Evolutionary conservation across 1,140 invertebrate genomes (phyloP), one percentile per base, ranked within the genome.

Genomic region (Drosophila nannoptera): DNA sequence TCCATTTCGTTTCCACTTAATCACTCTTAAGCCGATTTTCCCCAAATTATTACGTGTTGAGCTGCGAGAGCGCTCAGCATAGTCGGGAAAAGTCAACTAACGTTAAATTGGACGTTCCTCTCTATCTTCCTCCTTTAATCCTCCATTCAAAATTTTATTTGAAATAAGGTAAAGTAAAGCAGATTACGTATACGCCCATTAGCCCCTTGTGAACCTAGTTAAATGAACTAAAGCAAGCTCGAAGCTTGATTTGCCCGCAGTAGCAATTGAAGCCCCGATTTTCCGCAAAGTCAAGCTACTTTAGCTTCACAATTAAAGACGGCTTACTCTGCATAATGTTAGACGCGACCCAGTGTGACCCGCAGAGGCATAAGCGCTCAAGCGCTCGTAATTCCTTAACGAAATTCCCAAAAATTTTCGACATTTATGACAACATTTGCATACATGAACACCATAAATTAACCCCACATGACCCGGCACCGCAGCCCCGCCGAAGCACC

Each of bases 351-450:
- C 16, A n/a, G n/a, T n/a, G n/a, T n/a, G 7, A 14, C 36, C 43
- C 40, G 45, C 56, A 33, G n/a, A 42, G 9, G 5, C 14, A 32
- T 8, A n/a, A 32, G 29, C 11, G 22, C 58, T 65, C 64, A 63
- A 69, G 63, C 35, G 52, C 55, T 61, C 73, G 64, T 80, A 80
- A 74, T 74, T 77, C 63, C 63, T 66, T 2, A 49, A 29, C 43
- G 35, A 84, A 75, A 78, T 56, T 14, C 22, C 33, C 73, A 64
- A 83, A 84, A 72, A 71, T 74, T 58, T 60, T 77, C 63, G 77
- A 84, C 80, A 86, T 84, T 84, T 84, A 84, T 86, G 81, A 67
- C 77, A 84, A 75, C 81, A 86, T 86, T 86, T 86, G 70, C 81
- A 80, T 77, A 84, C 70, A 84, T 86, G 82, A 84, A 84, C 81